These are phyloP conservation scores for Fistularia tabacaria DNA, from an alignment of 2,797 vertebrate species.

Conservation along the genomic window DNA sequence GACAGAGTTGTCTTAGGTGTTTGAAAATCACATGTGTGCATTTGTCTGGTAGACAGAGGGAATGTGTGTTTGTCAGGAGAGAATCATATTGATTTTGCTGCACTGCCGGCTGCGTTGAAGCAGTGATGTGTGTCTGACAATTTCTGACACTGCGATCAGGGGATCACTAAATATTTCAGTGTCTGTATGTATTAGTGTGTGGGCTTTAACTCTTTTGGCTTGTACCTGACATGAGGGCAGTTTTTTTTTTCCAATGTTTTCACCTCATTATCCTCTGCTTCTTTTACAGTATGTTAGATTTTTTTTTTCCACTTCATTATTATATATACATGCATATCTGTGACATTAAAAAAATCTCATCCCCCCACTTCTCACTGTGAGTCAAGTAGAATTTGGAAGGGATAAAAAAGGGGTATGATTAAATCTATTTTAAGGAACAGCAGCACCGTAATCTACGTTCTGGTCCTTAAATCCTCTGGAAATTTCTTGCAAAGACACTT, in stretches of 20 bases:
- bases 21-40: too few relatives aligned
- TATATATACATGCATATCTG: conserved; percentile 23
- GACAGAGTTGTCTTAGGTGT: conserved; percentile 7
- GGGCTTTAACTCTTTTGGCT: conserved; percentile 5
- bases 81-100: conserved; percentile 58
- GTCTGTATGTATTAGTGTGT: conserved; percentile 7
- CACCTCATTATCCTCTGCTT: too few relatives aligned
- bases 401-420: conserved; percentile 31
- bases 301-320: conserved; percentile 8
- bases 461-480: conserved; percentile 33
- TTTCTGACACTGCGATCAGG: conserved; percentile 41
- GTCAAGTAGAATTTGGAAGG: conserved; percentile 45
- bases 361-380: conserved; percentile 32
- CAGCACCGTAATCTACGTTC: conserved; percentile 35
- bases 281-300: neutral
- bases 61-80: conserved; percentile 23
- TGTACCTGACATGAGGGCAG: too few relatives aligned
- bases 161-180: conserved; percentile 46
- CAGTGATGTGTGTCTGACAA: conserved; percentile 48
- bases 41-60: conserved; percentile 5
- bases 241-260: too few relatives aligned
- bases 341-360: conserved; percentile 40
- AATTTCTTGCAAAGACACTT: conserved; percentile 20
- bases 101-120: conserved; percentile 26
- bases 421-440: conserved; percentile 43